Conservation (phyloP, 1,140 invertebrate species). For the Heterodera schachtii region DNA sequence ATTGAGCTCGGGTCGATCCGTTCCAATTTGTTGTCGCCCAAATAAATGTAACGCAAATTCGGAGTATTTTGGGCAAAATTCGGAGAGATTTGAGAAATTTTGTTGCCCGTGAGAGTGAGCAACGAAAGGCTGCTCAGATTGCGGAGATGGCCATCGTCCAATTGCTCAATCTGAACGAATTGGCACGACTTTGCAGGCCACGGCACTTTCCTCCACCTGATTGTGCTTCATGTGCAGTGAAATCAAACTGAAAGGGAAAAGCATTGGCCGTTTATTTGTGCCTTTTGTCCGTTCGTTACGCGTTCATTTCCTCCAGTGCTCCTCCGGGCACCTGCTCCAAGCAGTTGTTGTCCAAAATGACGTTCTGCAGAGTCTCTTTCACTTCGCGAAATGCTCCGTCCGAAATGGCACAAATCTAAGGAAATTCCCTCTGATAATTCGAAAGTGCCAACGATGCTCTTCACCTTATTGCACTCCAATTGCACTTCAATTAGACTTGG, state of each 20-base stretch:
- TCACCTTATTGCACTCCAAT: conserved; percentile 61
- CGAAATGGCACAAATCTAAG: conserved; percentile 59
- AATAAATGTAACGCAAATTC: conserved; percentile 60
- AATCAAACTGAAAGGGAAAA: conserved; percentile 38
- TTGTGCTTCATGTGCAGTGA: conserved; percentile 64
- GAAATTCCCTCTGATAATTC: conserved; percentile 2
- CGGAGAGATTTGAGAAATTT: conserved; percentile 57
- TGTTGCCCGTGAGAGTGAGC: conserved; percentile 60
- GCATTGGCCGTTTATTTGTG: too few species aligned
- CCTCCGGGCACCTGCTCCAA: conserved; percentile 50
- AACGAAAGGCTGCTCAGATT: conserved; percentile 59
- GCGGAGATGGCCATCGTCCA: conserved; percentile 46
- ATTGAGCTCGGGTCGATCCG: conserved; percentile 49
- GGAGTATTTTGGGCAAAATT: conserved; percentile 52
- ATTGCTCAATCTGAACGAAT: conserved; percentile 55
- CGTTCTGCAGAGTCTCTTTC: conserved; percentile 56
- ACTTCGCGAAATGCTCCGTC: conserved; percentile 54
- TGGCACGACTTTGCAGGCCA: not conserved
- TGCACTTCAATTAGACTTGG: conserved; percentile 63
- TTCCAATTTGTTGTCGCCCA: conserved; percentile 56
- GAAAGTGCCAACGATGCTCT: conserved; percentile 11
- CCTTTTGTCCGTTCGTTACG: not conserved
- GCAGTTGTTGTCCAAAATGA: conserved; percentile 64
- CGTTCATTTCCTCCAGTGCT: conserved; percentile 57
- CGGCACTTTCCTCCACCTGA: conserved; percentile 39